Conservation (phyloP, 2,888 invertebrate genomes). For the Trypoxylon attenuatum region DNA sequence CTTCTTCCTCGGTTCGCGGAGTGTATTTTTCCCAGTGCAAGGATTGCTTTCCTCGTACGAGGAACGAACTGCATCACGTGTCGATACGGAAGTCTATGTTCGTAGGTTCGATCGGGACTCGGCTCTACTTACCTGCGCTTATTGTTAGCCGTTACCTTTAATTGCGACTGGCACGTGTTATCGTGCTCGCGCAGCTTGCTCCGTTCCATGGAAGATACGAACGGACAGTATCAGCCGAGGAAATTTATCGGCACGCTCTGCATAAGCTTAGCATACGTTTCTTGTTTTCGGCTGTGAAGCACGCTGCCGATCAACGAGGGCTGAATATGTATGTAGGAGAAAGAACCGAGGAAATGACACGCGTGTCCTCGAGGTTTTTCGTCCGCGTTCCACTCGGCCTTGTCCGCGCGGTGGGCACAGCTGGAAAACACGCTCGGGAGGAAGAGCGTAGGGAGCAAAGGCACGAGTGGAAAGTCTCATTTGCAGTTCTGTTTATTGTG, state of each 20-base stretch:
- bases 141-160: conserved; percentile 27
- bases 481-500: conserved; percentile 61
- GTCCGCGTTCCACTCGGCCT: too few species aligned
- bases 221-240: conserved; percentile 59
- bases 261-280: conserved; percentile 66
- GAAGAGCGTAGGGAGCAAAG: conserved; percentile 19
- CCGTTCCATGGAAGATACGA: conserved; percentile 56
- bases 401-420: too few species aligned
- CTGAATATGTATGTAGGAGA: neutral
- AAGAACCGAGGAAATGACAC: conserved; percentile 1
- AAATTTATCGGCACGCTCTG: conserved; percentile 52
- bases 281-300: conserved; percentile 60
- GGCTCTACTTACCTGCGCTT: conserved; percentile 6
- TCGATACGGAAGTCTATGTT: conserved; percentile 43
- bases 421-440: neutral
- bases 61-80: conserved; percentile 21
- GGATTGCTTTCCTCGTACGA: conserved; percentile 32
- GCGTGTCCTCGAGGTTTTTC: too few species aligned
- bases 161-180: conserved; percentile 52
- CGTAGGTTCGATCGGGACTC: conserved; percentile 17
- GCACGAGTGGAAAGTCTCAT: conserved; percentile 47
- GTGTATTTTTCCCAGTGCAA: neutral
- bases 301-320: conserved; percentile 13
- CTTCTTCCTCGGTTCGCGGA: neutral
- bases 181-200: conserved; percentile 63